phyloP scores from a whole-genome alignment of 2,113 vertebrate genomes.

The Orycteropus afer region DNA sequence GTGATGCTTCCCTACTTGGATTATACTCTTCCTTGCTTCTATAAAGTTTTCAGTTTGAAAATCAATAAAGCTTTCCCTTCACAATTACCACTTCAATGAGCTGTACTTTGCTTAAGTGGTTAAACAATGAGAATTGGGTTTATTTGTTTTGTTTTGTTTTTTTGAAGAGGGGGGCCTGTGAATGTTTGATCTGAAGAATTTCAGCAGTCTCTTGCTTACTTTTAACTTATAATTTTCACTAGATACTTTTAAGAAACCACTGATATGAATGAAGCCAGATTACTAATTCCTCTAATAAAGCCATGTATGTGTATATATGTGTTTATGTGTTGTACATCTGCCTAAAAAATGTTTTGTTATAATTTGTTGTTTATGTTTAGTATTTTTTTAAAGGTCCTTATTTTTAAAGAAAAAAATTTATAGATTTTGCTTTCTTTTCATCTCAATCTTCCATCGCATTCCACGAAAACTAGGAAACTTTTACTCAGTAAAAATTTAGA shows the following conservation, averaged over 20 bases:
- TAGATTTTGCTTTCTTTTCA: constrained; percentile 50
- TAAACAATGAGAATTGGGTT: neutral
- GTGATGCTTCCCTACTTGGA: neutral
- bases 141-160: neutral
- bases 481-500: constrained; percentile 31
- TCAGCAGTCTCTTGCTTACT: neutral
- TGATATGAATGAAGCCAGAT: neutral
- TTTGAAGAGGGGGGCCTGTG: neutral
- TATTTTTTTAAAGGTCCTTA: constrained; percentile 55
- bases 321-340: neutral
- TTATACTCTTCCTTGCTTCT: neutral
- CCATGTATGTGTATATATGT: neutral
- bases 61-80: neutral
- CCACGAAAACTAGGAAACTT: constrained; percentile 49
- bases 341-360: constrained; percentile 42
- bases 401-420: constrained; percentile 25
- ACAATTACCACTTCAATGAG: neutral
- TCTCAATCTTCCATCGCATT: constrained; percentile 35
- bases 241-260: constrained; percentile 18
- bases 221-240: constrained; percentile 15
- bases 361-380: constrained; percentile 40
- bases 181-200: neutral
- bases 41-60: neutral
- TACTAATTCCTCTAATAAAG: neutral
- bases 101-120: neutral